Evolutionary conservation across 2,888 invertebrate genomes (phyloP).

Genomic region (Calephelis perditalis): DNA sequence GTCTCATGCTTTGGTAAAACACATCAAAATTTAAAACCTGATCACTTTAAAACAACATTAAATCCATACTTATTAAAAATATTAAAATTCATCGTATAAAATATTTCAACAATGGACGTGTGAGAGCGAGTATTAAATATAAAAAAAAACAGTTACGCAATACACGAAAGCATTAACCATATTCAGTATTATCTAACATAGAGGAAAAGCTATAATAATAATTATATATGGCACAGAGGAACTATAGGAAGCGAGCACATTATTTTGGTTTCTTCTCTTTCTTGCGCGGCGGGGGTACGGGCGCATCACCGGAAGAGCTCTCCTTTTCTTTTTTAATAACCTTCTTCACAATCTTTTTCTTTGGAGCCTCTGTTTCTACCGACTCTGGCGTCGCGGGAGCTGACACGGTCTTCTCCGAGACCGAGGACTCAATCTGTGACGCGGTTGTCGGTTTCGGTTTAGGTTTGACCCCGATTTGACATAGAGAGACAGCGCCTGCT

Average conservation of each 20-base stretch:
- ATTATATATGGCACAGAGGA: conserved; percentile 67
- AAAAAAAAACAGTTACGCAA: conserved; percentile 56
- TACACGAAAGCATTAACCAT: conserved; percentile 59
- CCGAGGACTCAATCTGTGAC: conserved; percentile 62
- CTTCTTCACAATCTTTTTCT: conserved; percentile 69
- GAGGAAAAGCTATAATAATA: conserved; percentile 48
- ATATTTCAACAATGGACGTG: conserved; percentile 49
- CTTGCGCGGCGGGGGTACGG: conserved; percentile 75
- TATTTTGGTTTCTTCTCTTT: conserved; percentile 77
- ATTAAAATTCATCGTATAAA: conserved; percentile 44
- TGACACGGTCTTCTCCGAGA: conserved; percentile 39
- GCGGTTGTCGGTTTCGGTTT: conserved; percentile 57
- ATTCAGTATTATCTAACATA: conserved; percentile 53
- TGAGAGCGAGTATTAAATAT: conserved; percentile 49
- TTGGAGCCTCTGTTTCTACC: conserved; percentile 44
- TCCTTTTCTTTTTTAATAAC: conserved; percentile 74
- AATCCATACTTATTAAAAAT: conserved; percentile 40
- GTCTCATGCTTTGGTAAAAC: conserved; percentile 57
- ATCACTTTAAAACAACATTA: conserved; percentile 35
- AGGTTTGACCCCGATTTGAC: conserved; percentile 67
- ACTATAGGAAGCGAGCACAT: conserved; percentile 53
- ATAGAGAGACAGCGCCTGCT: conserved; percentile 65
- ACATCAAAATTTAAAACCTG: conserved; percentile 34
- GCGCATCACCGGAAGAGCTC: conserved; percentile 54
- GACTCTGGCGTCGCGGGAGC: conserved; percentile 29